Conservation (phyloP, 2,888 invertebrate species). For the Agriopis leucophaearia region DNA sequence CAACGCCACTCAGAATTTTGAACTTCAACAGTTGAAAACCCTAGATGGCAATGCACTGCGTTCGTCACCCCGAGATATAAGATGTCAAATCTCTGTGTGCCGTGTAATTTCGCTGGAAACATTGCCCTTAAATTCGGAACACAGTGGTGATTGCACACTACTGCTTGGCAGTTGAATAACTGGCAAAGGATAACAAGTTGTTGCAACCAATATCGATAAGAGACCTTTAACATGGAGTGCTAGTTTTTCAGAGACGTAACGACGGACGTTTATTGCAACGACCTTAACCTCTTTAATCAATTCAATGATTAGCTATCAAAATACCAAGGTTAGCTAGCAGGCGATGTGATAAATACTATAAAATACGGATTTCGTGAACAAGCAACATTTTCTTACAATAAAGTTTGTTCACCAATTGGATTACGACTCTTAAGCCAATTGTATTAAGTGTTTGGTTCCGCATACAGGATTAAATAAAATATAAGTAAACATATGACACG, state of each 20-base stretch:
- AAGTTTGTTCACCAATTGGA: slow-evolving; percentile 56
- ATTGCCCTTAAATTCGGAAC: too few relatives aligned
- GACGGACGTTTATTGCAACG: slow-evolving; percentile 8
- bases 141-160: too few relatives aligned
- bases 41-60: too few relatives aligned
- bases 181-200: background rate
- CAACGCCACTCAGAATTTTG: too few relatives aligned
- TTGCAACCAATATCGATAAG: slow-evolving; percentile 1
- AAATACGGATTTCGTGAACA: slow-evolving; percentile 23
- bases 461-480: slow-evolving; percentile 39
- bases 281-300: slow-evolving; percentile 21
- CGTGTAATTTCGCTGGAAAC: too few relatives aligned
- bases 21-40: too few relatives aligned
- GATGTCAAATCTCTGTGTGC: too few relatives aligned
- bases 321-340: slow-evolving; percentile 22
- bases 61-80: too few relatives aligned
- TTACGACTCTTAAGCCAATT: slow-evolving; percentile 56
- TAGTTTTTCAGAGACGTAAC: background rate
- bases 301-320: slow-evolving; percentile 15
- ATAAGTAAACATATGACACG: slow-evolving; percentile 3
- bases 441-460: slow-evolving; percentile 51
- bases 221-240: background rate
- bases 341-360: slow-evolving; percentile 21
- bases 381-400: slow-evolving; percentile 16
- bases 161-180: too few relatives aligned